Base-by-base conservation (phyloP, 1,140 invertebrate genomes). In the Caenorhabditis remanei region DNA sequence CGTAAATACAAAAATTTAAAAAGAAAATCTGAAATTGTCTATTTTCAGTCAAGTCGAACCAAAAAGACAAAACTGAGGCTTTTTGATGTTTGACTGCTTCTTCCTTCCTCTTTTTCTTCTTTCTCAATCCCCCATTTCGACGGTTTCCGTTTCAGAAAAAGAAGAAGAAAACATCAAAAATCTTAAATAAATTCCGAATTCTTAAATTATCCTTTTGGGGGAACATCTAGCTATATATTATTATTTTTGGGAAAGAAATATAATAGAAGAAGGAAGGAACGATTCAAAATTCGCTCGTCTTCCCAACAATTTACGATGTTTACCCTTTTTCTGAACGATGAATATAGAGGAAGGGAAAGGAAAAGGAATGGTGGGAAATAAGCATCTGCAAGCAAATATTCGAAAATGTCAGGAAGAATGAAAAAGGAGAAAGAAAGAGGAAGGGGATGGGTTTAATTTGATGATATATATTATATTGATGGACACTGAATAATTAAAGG, bases 141-240 rank as follows among this genome's bases (percentile, higher is more conserved):
- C 32, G 50, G 16, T 53, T 53, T 53, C 50, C 50, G 50, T 53
- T 53, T 53, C 50, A 53, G 13, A 61, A 61, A 9, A 61, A 61
- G n/a, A 61, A 32, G 16, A n/a, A 75, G 24, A 75, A 75, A 75
- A 48, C 67, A 46, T 75, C 67, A 75, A 48, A 75, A 75, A 65
- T 65, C 61, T 40, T 9, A 13, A 40, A 5, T 14, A 32, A 40
- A 40, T 58, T n/a, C 50, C 32, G 32, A 32, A 53, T 53, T 16
- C 50, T 53, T 13, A 53, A 53, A 53, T 53, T 53, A 53, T 16
- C 16, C 50, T 53, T 2, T 53, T 61, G 58, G 21, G 21, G 21
- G 21, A 7, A 61, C 58, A 61, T 14, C 58, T 61, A n/a, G 58
- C 14, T 19, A 61, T 61, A 61, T 61, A 61, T 61, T n/a, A 61